Conservation (phyloP, 92 coral and sea anemone genomes). For the Paramuricea clavata region DNA sequence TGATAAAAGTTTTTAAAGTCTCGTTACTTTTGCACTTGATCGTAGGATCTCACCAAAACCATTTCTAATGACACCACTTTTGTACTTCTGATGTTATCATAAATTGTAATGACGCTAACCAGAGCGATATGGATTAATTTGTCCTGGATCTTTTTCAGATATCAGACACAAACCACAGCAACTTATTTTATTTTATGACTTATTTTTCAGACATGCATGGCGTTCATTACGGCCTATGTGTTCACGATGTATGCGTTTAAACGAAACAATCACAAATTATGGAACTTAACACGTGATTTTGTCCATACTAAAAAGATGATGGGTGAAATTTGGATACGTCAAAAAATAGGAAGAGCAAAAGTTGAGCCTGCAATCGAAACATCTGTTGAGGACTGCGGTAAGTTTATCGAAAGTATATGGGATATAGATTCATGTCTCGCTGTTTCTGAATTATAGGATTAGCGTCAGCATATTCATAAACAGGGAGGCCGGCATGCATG, state of each 20-base stretch:
- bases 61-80: too few species aligned
- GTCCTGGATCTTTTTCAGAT: too few species aligned
- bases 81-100: too few species aligned
- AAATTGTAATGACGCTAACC: too few species aligned
- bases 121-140: too few species aligned
- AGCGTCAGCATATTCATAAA: too few species aligned
- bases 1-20: too few species aligned
- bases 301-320: not conserved
- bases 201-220: constrained; percentile 75
- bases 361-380: constrained; percentile 6
- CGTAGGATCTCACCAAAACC: too few species aligned
- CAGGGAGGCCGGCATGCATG: too few species aligned
- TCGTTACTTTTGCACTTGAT: too few species aligned
- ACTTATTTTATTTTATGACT: not conserved
- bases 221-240: constrained; percentile 68
- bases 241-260: constrained; percentile 73
- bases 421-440: too few species aligned
- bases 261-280: constrained; percentile 69
- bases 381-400: constrained; percentile 33
- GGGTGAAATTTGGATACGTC: constrained; percentile 20
- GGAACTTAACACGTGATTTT: constrained; percentile 36
- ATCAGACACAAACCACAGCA: not conserved
- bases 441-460: too few species aligned
- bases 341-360: constrained; percentile 11
- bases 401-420: not conserved